These are phyloP conservation scores for Priocnemis perturbator DNA, from an alignment of 2,888 invertebrate species.

Conservation along the genomic window DNA sequence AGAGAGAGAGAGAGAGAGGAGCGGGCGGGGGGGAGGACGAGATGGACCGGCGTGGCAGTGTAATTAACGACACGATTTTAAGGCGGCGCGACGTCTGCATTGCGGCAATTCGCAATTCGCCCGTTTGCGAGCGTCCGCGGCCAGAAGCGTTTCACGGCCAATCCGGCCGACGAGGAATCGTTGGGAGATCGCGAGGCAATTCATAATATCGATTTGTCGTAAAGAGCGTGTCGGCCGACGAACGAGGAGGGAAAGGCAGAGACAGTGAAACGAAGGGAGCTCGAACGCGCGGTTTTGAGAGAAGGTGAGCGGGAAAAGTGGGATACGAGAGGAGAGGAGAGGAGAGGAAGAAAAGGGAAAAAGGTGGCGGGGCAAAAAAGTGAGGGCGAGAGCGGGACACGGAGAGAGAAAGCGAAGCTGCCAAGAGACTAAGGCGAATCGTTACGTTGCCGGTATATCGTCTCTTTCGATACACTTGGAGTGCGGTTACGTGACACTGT, in stretches of 20 bases:
- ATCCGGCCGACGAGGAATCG: neutral
- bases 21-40: too few relatives aligned
- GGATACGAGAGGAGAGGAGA: neutral
- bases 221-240: constrained; percentile 20
- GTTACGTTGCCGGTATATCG: constrained; percentile 16
- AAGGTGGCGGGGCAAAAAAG: neutral
- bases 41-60: constrained; percentile 18
- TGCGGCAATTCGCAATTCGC: constrained; percentile 29
- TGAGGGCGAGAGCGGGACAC: constrained; percentile 2
- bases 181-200: neutral
- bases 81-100: constrained; percentile 42
- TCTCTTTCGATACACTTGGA: constrained; percentile 55
- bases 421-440: neutral
- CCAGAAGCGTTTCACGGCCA: neutral
- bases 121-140: neutral
- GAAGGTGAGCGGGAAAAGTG: constrained; percentile 21
- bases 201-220: constrained; percentile 28
- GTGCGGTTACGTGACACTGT: constrained; percentile 61
- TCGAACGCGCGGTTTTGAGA: constrained; percentile 4
- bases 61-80: constrained; percentile 49
- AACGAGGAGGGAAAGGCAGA: constrained; percentile 29
- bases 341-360: neutral
- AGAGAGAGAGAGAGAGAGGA: neutral
- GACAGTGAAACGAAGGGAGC: too few relatives aligned
- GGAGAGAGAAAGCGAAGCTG: constrained; percentile 16